These are phyloP conservation scores for Leptobrachium ailaonicum DNA, from an alignment of 2,113 vertebrate genomes.

Conservation along the genomic window DNA sequence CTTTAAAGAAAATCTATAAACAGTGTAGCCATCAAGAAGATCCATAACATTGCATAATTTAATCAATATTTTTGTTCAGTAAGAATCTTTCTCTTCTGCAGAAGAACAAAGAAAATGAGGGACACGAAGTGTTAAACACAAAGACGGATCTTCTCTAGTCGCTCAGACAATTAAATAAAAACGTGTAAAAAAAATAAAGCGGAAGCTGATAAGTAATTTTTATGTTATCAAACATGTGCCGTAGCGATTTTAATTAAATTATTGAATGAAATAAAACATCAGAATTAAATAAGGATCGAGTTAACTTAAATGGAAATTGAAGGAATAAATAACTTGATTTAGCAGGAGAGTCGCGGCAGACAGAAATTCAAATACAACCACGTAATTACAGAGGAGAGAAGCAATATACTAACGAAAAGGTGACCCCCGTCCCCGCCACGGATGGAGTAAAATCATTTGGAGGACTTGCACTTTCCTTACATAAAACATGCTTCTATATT, in stretches of 20 bases:
- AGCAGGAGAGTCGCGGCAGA: not conserved
- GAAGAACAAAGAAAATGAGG: no score
- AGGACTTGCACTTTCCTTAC: no score
- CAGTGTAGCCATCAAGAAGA: not conserved
- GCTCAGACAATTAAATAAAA: no score
- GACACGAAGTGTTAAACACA: no score
- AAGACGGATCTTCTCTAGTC: no score
- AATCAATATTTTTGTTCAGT: not conserved
- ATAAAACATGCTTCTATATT: no score
- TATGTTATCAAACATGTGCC: not conserved
- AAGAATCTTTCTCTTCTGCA: not conserved
- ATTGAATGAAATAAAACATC: not conserved
- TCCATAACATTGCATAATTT: not conserved
- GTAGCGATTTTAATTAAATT: constrained; percentile 18
- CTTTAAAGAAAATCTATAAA: not conserved
- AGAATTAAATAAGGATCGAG: constrained; percentile 2
- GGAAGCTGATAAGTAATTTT: not conserved
- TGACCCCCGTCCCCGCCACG: no score
- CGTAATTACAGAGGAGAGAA: not conserved
- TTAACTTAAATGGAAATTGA: constrained; percentile 26
- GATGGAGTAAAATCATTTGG: no score
- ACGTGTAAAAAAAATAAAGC: no score
- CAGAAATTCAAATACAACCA: not conserved
- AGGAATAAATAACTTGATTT: not conserved
- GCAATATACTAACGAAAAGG: not conserved